Evolutionary conservation across 2,113 vertebrate genomes (phyloP), one percentile per base, ranked within the genome.

Genomic region (Nyctibius bracteatus): DNA sequence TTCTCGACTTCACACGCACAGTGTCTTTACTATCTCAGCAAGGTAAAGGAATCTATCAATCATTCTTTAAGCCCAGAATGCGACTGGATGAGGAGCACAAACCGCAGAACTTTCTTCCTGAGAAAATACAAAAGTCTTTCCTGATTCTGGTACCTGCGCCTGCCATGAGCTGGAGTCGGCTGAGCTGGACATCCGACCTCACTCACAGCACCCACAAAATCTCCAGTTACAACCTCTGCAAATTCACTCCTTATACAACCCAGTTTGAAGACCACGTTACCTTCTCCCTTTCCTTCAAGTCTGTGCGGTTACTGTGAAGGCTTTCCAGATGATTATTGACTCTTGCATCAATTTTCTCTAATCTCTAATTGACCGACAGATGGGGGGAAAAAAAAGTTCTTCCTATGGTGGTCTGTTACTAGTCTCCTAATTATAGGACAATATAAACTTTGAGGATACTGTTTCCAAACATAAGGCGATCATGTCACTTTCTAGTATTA

Each of bases 381-480:
- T 1, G 1, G 24, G 15, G 9, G 3, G 3, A 3, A 8, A 7
- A 7, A 9, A n/a, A 31, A 23, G 31, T 22, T 49, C 35, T 70
- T 68, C 31, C 67, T 70, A 6, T 25, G 23, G 62, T 27, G 39
- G 25, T 35, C 54, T 57, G 20, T 85, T 74, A 74, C 61, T 68
- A 51, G 37, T 47, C 49, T 59, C 19, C 49, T 59, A 18, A 71
- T 54, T 30, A 51, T 51, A 94, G 49, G 16, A 49, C 35, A 61
- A 47, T 20, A n/a, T 14, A 71, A 81, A 65, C 23, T 52, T 74
- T 59, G n/a, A 81, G 52, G 44, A 27, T 43, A 31, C 27, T 31
- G 44, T 54, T 84, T 70, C 51, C 67, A 80, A 91, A 57, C 22
- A 59, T 10, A 65, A 68, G 43, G 37, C 49, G 51, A 51, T 74